Evolutionary conservation across 2,113 vertebrate genomes (phyloP).

Genomic region (Xenus cinereus): DNA sequence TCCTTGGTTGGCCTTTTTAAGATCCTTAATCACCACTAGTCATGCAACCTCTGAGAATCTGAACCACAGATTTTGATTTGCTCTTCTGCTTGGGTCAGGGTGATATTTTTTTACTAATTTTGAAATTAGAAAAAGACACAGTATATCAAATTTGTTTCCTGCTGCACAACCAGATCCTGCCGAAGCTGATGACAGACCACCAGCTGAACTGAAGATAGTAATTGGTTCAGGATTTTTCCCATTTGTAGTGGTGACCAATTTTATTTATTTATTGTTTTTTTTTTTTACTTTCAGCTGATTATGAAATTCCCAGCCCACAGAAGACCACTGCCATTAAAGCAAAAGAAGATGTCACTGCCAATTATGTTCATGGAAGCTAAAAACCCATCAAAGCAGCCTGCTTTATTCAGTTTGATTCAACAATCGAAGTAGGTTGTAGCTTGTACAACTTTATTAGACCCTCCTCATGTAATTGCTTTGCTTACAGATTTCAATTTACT

Average conservation of each 20-base stretch:
- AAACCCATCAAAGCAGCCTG: constrained; percentile 32
- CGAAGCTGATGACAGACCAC: background rate
- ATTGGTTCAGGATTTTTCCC: background rate
- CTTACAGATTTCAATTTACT: constrained; percentile 54
- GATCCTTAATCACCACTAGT: background rate
- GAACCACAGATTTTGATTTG: background rate
- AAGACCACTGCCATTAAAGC: constrained; percentile 30
- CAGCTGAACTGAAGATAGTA: background rate
- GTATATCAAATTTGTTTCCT: background rate
- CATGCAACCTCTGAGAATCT: background rate
- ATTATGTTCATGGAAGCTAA: constrained; percentile 34
- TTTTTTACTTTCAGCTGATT: constrained; percentile 67
- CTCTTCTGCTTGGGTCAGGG: background rate
- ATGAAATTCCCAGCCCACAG: constrained; percentile 13
- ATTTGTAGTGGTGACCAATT: background rate
- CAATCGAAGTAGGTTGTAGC: constrained; percentile 62
- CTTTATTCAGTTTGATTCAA: constrained; percentile 59
- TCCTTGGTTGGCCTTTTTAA: background rate
- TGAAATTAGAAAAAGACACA: background rate
- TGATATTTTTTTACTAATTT: background rate
- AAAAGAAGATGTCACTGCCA: constrained; percentile 12
- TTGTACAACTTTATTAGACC: constrained; percentile 59
- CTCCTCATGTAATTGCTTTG: constrained; percentile 65
- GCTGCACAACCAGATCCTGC: background rate
- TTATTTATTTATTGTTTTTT: background rate